These are phyloP conservation scores for Dendroctonus ponderosae DNA, from an alignment of 1,140 invertebrate species.

Conservation along the genomic window DNA sequence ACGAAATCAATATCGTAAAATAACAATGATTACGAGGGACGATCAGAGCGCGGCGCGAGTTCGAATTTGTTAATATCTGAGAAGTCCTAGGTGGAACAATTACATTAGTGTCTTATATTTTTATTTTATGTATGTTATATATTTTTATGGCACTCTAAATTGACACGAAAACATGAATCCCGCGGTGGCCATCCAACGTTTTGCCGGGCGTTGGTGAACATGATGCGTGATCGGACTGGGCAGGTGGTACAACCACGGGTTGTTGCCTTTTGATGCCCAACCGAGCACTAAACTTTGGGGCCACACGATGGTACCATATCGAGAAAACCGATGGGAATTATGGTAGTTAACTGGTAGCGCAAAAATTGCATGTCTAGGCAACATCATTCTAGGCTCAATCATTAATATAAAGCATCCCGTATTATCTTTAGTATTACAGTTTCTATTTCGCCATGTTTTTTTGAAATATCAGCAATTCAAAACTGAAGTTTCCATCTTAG, in stretches of 20 bases:
- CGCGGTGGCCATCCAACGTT: slow-evolving; percentile 39
- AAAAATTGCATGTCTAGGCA: too few species aligned
- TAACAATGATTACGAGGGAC: slow-evolving; percentile 3
- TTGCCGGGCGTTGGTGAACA: slow-evolving; percentile 39
- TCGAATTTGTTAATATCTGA: slow-evolving; percentile 27
- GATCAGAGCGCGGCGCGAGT: slow-evolving; percentile 1
- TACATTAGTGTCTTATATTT: slow-evolving; percentile 41
- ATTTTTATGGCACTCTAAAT: slow-evolving; percentile 46
- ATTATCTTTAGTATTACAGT: too few species aligned
- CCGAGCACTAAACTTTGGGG: slow-evolving; percentile 20
- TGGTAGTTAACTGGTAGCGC: not conserved
- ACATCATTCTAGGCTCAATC: too few species aligned
- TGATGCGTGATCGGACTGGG: slow-evolving; percentile 44
- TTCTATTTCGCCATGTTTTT: too few species aligned
- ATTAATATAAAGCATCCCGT: too few species aligned
- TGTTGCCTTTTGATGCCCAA: slow-evolving; percentile 27
- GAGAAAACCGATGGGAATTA: not conserved
- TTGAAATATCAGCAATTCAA: too few species aligned
- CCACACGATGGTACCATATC: not conserved
- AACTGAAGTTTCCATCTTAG: too few species aligned
- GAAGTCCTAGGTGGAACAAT: slow-evolving; percentile 39
- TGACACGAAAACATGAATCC: slow-evolving; percentile 47
- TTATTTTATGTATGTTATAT: slow-evolving; percentile 41
- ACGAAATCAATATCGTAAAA: slow-evolving; percentile 3
- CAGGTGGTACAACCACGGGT: slow-evolving; percentile 41